Evolutionary conservation across 64 coral and sea anemone genomes (phyloP).

Genomic region (Actinia equina): DNA sequence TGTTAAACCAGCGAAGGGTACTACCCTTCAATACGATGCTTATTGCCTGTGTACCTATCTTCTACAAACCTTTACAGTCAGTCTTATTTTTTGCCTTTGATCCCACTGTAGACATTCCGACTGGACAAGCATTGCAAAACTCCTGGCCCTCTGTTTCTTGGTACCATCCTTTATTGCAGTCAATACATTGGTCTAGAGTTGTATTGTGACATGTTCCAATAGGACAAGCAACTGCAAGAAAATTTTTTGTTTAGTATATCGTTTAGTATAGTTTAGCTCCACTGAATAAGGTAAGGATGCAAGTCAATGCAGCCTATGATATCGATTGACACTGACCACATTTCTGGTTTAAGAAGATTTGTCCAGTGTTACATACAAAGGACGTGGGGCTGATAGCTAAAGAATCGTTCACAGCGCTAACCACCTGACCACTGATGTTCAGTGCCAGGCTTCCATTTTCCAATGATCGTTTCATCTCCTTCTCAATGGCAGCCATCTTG

Average conservation of each 20-base stretch:
- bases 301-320: too few species aligned
- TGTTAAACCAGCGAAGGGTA: too few species aligned
- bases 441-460: constrained; percentile 34
- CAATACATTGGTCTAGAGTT: constrained; percentile 17
- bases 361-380: not conserved
- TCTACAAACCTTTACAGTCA: constrained; percentile 42
- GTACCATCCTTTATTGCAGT: constrained; percentile 45
- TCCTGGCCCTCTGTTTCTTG: constrained; percentile 27
- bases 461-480: not conserved
- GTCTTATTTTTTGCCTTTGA: constrained; percentile 27
- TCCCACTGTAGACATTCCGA: constrained; percentile 34
- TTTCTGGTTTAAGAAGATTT: constrained; percentile 4
- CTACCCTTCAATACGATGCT: not conserved
- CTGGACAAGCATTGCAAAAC: constrained; percentile 24
- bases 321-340: not conserved
- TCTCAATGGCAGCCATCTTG: constrained; percentile 6
- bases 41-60: not conserved
- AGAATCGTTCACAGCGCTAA: not conserved
- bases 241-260: not conserved
- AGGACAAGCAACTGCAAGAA: constrained; percentile 20
- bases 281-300: too few species aligned
- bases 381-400: not conserved
- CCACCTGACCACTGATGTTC: constrained; percentile 26
- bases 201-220: constrained; percentile 33
- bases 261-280: too few species aligned